Evolutionary conservation across 2,113 vertebrate species (phyloP).

Genomic region (Podiceps cristatus): DNA sequence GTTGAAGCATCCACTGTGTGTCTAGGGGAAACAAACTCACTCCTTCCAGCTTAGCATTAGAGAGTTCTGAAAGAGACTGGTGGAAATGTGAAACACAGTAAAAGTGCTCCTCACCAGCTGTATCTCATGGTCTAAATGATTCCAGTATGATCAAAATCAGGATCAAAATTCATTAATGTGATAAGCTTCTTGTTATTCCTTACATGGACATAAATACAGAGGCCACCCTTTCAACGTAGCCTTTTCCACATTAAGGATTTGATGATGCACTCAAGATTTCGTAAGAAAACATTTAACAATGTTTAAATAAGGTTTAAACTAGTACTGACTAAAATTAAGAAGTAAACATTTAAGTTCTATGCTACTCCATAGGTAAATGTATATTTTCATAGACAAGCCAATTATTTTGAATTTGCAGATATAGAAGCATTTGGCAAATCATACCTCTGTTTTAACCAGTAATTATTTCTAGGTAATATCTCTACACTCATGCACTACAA

Average conservation of each 20-base stretch:
- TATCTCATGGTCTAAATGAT: not conserved
- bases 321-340: not conserved
- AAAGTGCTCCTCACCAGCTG: not conserved
- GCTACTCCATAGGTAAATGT: not conserved
- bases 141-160: not conserved
- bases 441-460: not conserved
- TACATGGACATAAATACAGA: not conserved
- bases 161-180: not conserved
- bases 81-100: not conserved
- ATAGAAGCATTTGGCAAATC: constrained; percentile 18
- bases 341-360: not conserved
- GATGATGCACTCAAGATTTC: not conserved
- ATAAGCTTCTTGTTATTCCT: not conserved
- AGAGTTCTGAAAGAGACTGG: not conserved
- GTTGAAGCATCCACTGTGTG: not conserved
- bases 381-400: not conserved
- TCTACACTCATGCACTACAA: not conserved
- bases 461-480: constrained; percentile 21
- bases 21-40: not conserved
- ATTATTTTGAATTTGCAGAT: constrained; percentile 15
- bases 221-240: accelerated
- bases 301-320: not conserved
- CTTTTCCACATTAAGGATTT: not conserved
- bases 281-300: not conserved
- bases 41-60: not conserved